Evolutionary conservation across 2,797 vertebrate genomes (phyloP), one percentile per base, ranked within the genome.

Genomic region (Propithecus perrieri): DNA sequence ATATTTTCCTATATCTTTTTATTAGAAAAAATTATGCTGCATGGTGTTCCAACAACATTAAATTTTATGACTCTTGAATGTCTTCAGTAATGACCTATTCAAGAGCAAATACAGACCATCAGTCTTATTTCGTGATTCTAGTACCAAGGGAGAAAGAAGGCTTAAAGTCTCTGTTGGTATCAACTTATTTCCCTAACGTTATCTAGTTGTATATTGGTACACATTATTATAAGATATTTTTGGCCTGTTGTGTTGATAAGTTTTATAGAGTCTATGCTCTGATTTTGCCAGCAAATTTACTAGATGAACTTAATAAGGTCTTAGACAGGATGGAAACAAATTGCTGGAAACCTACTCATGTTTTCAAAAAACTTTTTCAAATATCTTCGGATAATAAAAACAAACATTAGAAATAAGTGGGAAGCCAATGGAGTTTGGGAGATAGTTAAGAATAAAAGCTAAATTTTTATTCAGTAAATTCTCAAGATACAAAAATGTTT

Each of bases 221-320:
- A 71, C 50, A 57, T 89, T 28, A 46, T 81, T 69, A 26, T 13
- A 57, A 81, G 20, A 8, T 26, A 5, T 46, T 92, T 26, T n/a
- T 50, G 28, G 10, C 9, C 30, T 46, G 1, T 13, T 81, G 28
- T 67, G 9, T 57, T 59, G 28, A 13, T 55, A 78, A 69, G 7
- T 81, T 95, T 76, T 85, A 74, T 12, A 84, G 53, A 59, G 24
- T 53, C 26, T 79, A 35, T 38, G 65, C 59, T 87, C 67, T 88
- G n/a, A 85, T 87, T 96, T 84, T 88, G 9, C 65, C 71, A 88
- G 78, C 17, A 79, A 84, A 67, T 74, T 83, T 79, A 67, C 26
- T 74, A 89, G 28, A 76, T 63, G 80, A 69, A 84, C 17, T 63
- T 67, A 85, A 41, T 59, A 81, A 94, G 4, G 9, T 57, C 33